A percentile compares a stretch with the other conserved stretches of the same genome.
Conservation (phyloP, 2,113 vertebrate genomes). For the Rhipidura dahli region DNA sequence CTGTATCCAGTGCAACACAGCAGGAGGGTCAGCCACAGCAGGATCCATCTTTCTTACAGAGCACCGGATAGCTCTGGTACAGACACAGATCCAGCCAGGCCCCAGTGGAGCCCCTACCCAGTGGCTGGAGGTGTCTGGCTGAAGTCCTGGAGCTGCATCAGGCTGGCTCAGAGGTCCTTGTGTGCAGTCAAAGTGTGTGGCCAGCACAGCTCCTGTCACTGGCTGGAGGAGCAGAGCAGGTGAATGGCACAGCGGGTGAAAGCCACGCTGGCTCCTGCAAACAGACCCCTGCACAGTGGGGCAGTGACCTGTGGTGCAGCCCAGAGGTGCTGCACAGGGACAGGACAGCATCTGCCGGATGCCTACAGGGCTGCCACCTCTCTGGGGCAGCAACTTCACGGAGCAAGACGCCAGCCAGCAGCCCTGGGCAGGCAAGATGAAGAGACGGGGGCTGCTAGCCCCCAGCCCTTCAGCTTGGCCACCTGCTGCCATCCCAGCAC, state of each 20-base stretch:
- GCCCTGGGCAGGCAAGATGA: background rate
- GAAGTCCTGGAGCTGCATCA: background rate
- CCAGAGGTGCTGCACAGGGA: background rate
- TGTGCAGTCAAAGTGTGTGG: accelerated
- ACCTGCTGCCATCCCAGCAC: background rate
- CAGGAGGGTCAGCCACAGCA: background rate
- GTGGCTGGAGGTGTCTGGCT: background rate
- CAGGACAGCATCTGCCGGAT: background rate
- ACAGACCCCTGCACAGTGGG: accelerated
- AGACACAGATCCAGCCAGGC: background rate
- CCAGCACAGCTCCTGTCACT: accelerated
- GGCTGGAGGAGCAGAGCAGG: background rate
- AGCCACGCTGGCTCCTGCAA: background rate
- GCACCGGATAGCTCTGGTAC: background rate
- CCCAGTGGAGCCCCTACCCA: accelerated
- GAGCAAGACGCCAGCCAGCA: accelerated
- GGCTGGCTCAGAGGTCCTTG: background rate
- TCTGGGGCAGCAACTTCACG: accelerated
- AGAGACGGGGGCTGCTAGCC: background rate
- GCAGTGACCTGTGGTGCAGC: background rate
- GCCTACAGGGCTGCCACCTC: background rate
- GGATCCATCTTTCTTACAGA: background rate
- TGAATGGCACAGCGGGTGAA: background rate
- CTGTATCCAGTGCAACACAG: background rate
- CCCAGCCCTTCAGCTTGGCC: accelerated